Conservation (phyloP, 2,113 vertebrate genomes). For the Arvicanthis niloticus region DNA sequence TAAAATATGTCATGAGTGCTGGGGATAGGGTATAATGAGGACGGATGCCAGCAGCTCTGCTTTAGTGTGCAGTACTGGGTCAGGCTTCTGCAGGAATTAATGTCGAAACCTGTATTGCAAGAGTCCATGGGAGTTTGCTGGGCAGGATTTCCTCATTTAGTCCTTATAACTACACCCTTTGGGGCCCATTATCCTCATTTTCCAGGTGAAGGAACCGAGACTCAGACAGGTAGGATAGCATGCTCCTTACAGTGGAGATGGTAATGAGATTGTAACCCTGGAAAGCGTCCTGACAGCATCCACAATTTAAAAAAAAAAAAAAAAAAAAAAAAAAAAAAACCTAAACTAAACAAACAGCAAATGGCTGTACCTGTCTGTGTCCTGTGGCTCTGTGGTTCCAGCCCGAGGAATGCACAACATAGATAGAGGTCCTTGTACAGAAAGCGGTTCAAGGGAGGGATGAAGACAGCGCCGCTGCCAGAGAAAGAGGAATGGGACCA, state of each 20-base stretch:
- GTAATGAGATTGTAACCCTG: not conserved
- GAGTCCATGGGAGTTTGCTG: not conserved
- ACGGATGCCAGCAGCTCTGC: not conserved
- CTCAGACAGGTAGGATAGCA: not conserved
- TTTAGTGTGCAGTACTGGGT: not conserved
- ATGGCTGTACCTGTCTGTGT: not conserved
- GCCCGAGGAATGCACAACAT: not conserved
- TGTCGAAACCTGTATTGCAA: not conserved
- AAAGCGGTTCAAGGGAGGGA: not conserved
- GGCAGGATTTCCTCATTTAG: not conserved
- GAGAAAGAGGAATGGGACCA: not conserved
- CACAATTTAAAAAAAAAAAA: not conserved
- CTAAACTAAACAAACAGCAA: not conserved
- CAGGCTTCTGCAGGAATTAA: not conserved
- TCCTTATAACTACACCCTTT: not conserved
- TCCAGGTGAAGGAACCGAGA: constrained; percentile 23
- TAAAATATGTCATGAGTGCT: not conserved
- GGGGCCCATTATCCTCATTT: constrained; percentile 1
- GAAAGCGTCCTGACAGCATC: not conserved
- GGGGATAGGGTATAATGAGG: not conserved
- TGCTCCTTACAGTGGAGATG: not conserved
- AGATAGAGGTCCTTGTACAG: not conserved
- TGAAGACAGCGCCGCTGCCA: not conserved
- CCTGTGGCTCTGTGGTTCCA: not conserved
- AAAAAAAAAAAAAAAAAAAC: too few species aligned